Base-by-base conservation (phyloP, 1,140 invertebrate genomes). In the Meloidogyne chitwoodi region DNA sequence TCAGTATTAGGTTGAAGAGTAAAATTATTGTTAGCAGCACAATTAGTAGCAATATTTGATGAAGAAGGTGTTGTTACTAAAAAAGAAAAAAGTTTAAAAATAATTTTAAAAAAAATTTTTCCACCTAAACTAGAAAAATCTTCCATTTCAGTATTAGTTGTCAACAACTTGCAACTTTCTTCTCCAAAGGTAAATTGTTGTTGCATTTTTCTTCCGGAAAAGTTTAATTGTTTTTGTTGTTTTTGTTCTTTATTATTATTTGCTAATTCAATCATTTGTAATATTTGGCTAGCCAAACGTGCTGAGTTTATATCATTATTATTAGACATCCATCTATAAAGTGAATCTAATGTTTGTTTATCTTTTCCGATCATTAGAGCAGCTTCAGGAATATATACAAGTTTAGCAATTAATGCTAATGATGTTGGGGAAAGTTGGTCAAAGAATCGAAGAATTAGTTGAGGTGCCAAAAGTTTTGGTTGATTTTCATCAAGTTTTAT, bases 331-430 rank as follows among this genome's bases (percentile, higher is more conserved):
- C 67, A 70, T 14, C n/a, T 62, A 34, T 68, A 27, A 27, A 76
- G 44, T n/a, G n/a, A 12, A n/a, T 75, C 75, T 11, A 76, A 14
- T 44, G 67, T 76, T 8, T n/a, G 19, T 34, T 19, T 14, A 63
- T 76, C 68, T 31, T 26, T 44, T 16, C 65, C 62, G 16, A 75
- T 31, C n/a, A 76, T 41, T 26, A 68, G 8, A 22, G 64, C 31
- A 34, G 34, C 75, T 27, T 76, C 75, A 12, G 75, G 75, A 29
- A 76, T 63, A n/a, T 48, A 24, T 2, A 61, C 73, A 74, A 77
- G 38, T 66, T 77, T 56, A 10, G 71, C 38, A 26, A 74, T 22
- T 38, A 77, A 41, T 27, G 24, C 22, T 44, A 77, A 44, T 12
- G 76, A 74, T 48, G 19, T 31, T 14, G 41, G 22, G 1, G 62